Evolutionary conservation across 2,888 invertebrate species (phyloP), one percentile per base, ranked within the genome.

Genomic region (Troides aeacus): DNA sequence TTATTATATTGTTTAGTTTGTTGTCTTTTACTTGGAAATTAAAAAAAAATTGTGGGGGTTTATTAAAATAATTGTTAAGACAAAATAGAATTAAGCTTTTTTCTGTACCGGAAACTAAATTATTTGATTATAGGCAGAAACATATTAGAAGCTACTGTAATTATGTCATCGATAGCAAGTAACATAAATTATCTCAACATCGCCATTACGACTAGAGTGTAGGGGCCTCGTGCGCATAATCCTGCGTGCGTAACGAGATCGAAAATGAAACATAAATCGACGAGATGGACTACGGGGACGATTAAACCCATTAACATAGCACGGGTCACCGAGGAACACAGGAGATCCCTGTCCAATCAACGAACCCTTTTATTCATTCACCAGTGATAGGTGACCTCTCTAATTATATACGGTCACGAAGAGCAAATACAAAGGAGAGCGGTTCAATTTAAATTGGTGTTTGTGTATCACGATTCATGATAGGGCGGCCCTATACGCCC

Each of bases 221-320:
- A 79, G 81, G 84, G 87, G 84, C 81, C 79, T 81, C 80, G 80
- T 78, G 79, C 83, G 81, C 82, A 86, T 91, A 90, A 91, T 90
- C 90, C 91, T 71, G 80, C 83, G 81, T 82, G 87, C 87, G 87
- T 90, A 92, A 90, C 87, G 85, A 89, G 90, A 92, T 92, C 90
- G 90, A 91, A 90, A 92, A 92, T 92, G 90, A 91, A 90, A 90
- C 92, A 92, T 92, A 92, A 92, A 92, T 92, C 88, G 88, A 81
- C 79, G 80, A 84, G 85, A 88, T 84, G 87, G 88, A 90, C 90
- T 86, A 84, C 85, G 82, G 84, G 82, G 85, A 84, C 91, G 89
- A 92, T 92, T 92, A 92, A 90, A 83, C 84, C 90, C 88, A 92
- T 92, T 92, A 92, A 92, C 92, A 87, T 84, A 84, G 84, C 84